Evolutionary conservation across 2,888 invertebrate genomes (phyloP), one percentile per base, ranked within the genome.

Genomic region (Nesidiocoris tenuis): DNA sequence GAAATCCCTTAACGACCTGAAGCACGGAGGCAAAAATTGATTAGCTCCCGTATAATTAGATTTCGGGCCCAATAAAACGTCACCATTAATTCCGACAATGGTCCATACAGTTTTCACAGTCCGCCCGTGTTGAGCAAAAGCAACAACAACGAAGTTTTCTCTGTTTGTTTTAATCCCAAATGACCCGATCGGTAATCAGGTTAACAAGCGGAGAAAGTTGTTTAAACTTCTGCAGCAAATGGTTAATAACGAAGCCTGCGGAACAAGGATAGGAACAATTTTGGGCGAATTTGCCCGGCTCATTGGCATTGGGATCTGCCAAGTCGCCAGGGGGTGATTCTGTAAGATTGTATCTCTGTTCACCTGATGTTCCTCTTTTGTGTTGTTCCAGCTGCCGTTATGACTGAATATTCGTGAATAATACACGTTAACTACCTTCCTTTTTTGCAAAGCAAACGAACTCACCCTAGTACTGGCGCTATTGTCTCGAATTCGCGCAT

Each of bases 291-390:
- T 39, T 24, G 65, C 17, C 19, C 12, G 25, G 39, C 12, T 65
- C 25, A 65, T 18, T 19, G 9, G 39, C 7, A 12, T 19, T 2
- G 12, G 39, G 12, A 39, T 39, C 19, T 25, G 24, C 18, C 17
- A 39, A 19, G 19, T 65, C 65, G 25, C 65, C 18, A 25, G 65
- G 65, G 65, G 25, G 65, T 25, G 65, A 65, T 65, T 39, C 65
- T 19, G 65, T 39, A 65, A 65, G 65, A 65, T 65, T 65, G 65
- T 39, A 39, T 65, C 65, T 18, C 65, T 39, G 39, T 39, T 39
- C 2, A 17, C 25, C 65, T 65, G 25, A 39, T 39, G 18, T n/a
- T 24, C 23, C 17, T 24, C 22, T 22, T 19, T 18, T 65, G 65
- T 2, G 65, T 65, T 65, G 65, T 65, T 65, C 12, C 25, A 39